Percentiles rank a stretch among this genome's conserved stretches.
phyloP scores from a whole-genome alignment of 2,888 invertebrate genomes.

The Rhopalosiphum nymphaeae region DNA sequence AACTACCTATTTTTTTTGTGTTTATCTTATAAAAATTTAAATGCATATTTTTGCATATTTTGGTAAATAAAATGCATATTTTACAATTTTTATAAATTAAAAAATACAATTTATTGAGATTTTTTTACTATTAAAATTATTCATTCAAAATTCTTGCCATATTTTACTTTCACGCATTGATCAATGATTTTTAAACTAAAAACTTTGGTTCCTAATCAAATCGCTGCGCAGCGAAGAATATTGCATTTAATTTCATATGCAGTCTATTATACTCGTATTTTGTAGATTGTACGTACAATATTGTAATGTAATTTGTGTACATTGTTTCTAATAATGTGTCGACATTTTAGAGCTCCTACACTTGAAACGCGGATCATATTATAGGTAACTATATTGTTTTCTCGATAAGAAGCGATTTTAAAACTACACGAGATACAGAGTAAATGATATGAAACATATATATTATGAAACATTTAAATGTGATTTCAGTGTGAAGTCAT shows the following conservation, averaged over 20 bases:
- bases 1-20: too few species aligned
- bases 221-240: neutral
- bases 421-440: neutral
- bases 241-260: neutral
- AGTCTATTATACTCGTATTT: neutral
- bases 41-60: too few species aligned
- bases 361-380: neutral
- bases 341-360: neutral
- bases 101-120: neutral
- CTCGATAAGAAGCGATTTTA: neutral
- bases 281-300: neutral
- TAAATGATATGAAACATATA: neutral
- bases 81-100: too few species aligned
- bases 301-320: neutral
- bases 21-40: too few species aligned
- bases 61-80: too few species aligned
- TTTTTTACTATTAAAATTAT: neutral
- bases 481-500: neutral
- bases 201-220: neutral
- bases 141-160: neutral
- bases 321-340: neutral
- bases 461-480: neutral
- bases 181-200: neutral
- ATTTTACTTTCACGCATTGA: neutral
- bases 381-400: neutral